Evolutionary conservation across 2,797 vertebrate species (phyloP), one percentile per base, ranked within the genome.

Genomic region (Coccyzus lansbergi): DNA sequence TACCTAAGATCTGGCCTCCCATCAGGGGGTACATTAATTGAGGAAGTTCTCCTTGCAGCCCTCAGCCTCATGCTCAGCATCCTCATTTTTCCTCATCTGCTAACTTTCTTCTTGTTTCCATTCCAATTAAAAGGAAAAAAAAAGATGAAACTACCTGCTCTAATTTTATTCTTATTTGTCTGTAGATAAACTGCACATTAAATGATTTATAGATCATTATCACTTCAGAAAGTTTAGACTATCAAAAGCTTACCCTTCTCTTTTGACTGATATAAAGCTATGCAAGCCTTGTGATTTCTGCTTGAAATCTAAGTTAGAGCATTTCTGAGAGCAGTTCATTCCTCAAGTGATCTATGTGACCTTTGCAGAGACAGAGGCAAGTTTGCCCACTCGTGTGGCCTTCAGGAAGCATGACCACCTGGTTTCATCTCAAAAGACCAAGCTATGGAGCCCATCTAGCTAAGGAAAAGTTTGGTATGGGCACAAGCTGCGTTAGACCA

Each of bases 181-280:
- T 90, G 92, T 77, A 95, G 89, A 91, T 94, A 94, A 96, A 93
- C 77, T 75, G 80, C 56, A 33, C 83, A 93, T 86, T 88, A 94
- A 91, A 93, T 93, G 92, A 96, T 90, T 95, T 96, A 95, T 68
- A 96, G 95, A 95, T 96, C 75, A 86, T 93, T 97, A 97, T 95
- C 92, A 76, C 74, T 96, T 91, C 65, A 60, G 68, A 42, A 90
- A 95, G 80, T 91, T 95, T 93, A 90, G 58, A 74, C 92, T 95
- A 88, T 93, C 94, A 95, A 97, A 95, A 95, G 56, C 80, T 42
- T 86, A 72, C 51, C 53, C 53, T 56, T 88, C 72, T 90, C 88
- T 88, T 84, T n/a, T 71, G 46, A 82, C 74, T 83, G 86, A 69
- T 94, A 90, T 96, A 90, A 83, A 92, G 81, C 86, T 67, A 52